phyloP scores from a whole-genome alignment of 2,113 vertebrate species.

The Myotis lucifugus region DNA sequence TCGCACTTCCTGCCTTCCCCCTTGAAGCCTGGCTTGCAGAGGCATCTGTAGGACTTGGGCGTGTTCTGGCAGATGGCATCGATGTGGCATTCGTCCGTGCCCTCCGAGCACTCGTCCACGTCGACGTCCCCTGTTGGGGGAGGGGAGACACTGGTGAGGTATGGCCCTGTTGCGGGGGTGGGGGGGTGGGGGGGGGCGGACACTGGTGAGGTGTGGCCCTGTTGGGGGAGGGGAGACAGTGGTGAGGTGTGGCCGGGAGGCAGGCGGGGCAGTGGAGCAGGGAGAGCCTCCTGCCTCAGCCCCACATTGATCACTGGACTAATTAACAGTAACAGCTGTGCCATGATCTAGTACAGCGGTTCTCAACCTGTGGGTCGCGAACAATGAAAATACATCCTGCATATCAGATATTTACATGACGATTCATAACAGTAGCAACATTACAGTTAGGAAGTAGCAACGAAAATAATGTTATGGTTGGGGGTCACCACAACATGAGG shows the following conservation, averaged over 20 bases:
- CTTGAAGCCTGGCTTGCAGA: constrained; percentile 97
- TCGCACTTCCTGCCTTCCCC: constrained; percentile 96
- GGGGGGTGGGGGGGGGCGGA: background rate
- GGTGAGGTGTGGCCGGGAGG: background rate
- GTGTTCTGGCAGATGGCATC: constrained; percentile 99
- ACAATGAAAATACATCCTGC: too few species aligned
- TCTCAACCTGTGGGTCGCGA: too few species aligned
- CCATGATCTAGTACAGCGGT: too few species aligned
- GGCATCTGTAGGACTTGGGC: constrained; percentile 95
- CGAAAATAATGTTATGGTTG: too few species aligned
- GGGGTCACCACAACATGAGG: too few species aligned
- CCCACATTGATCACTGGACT: accelerated
- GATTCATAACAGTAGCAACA: too few species aligned
- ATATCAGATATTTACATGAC: too few species aligned
- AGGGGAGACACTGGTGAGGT: background rate
- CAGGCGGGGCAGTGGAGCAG: background rate
- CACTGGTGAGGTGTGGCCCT: too few species aligned
- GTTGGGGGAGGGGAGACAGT: background rate
- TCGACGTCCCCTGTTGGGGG: constrained; percentile 79
- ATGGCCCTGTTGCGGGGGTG: background rate
- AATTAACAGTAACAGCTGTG: background rate
- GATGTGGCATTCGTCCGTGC: constrained; percentile 96
- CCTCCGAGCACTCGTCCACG: constrained; percentile 94
- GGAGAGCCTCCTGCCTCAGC: background rate
- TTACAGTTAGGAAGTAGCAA: too few species aligned